Percentiles rank a stretch among this genome's conserved stretches.
These are phyloP conservation scores for Pterocles gutturalis DNA, from an alignment of 2,113 vertebrate genomes.

Conservation along the genomic window DNA sequence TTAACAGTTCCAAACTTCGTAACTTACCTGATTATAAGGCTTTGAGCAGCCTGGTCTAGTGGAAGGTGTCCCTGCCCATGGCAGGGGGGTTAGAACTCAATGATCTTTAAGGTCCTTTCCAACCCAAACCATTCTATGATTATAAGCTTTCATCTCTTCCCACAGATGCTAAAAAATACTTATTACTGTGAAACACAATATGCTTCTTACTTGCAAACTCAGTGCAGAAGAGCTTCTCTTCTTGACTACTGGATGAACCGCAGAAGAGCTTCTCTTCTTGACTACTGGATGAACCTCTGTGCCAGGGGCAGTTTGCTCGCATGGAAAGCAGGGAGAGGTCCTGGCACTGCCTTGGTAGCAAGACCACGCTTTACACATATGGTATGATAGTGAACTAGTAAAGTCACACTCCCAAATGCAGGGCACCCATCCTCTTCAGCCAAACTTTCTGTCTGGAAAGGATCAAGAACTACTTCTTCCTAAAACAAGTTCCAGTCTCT, in stretches of 20 bases:
- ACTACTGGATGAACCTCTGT: accelerated
- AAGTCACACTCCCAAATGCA: background rate
- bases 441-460: background rate
- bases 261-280: background rate
- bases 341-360: background rate
- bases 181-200: background rate
- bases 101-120: no score
- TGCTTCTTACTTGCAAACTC: background rate
- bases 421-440: accelerated
- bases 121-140: no score
- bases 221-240: background rate
- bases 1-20: background rate
- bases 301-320: background rate
- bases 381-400: accelerated
- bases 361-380: accelerated
- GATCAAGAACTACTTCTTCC: background rate
- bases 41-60: no score
- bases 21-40: background rate
- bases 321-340: background rate
- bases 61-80: no score
- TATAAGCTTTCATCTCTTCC: background rate
- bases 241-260: background rate
- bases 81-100: no score
- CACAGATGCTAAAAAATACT: background rate
- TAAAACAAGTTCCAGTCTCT: background rate